Base-by-base conservation (phyloP, 1,140 invertebrate species). In the Panagrolaimus sp. region DNA sequence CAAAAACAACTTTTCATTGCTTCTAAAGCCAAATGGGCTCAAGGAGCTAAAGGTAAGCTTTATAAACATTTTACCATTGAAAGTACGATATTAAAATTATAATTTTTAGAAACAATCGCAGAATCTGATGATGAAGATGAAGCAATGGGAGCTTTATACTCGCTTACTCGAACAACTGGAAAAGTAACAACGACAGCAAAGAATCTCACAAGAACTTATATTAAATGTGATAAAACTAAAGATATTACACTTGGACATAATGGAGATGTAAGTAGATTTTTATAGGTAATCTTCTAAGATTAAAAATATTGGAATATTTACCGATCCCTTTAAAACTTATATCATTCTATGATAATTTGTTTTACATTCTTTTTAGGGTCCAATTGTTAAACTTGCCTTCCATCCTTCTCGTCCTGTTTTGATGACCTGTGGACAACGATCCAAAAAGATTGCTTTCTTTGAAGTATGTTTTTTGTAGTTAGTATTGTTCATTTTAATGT, bases 341-440 rank as follows among this genome's bases (percentile, higher is more conserved):
- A 10, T n/a, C 21, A 21, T 21, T 15, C 38, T 38, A 21, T 12
- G 44, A 72, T 28, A 4, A 17, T 48, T 26, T 15, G 17, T 12
- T 21, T 15, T 24, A 52, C 67, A 28, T 64, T 8, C 6, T 3
- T 71, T 74, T 43, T 44, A 74, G 73, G 73, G 73, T 8, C 14
- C 48, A 21, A 44, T 77, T 8, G 52, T 44, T 9, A 28, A 28
- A 17, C 15, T 77, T n/a, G 63, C 69, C 58, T 77, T 77, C 43
- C 75, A 77, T 65, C 75, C 75, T 12, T 26, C 65, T 14, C 62
- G 71, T 38, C 75, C 75, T n/a, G 74, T 77, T 62, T 52, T 77
- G 43, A 68, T 71, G 6, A 73, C 66, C 9, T 58, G 52, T 21
- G 52, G 75, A 45, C 38, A 28, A 28, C 26, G 38, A 43, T 66